These are phyloP conservation scores for Perognathus longimembris DNA, from an alignment of 2,113 vertebrate species.

Conservation along the genomic window DNA sequence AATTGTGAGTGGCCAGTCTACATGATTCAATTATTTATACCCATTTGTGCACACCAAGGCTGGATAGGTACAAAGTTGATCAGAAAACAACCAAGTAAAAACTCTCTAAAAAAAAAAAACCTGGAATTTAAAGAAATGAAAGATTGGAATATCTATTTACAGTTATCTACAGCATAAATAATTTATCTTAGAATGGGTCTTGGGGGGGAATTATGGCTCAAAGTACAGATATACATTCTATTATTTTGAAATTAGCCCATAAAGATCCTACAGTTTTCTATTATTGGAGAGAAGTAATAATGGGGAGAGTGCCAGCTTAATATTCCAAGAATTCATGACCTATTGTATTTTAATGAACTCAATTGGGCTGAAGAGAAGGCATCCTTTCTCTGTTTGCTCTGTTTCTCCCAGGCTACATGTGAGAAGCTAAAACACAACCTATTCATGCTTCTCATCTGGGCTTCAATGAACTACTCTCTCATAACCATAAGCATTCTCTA, in stretches of 20 bases:
- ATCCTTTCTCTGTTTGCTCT: background rate
- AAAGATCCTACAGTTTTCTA: background rate
- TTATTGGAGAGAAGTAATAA: background rate
- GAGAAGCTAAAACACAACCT: background rate
- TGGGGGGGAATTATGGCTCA: background rate
- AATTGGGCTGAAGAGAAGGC: background rate
- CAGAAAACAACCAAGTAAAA: background rate
- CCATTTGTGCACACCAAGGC: background rate
- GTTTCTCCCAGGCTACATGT: background rate
- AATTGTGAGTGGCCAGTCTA: background rate
- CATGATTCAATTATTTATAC: background rate
- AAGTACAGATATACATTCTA: background rate
- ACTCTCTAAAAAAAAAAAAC: background rate
- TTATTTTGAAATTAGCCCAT: background rate
- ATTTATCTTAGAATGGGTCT: background rate
- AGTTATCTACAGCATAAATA: constrained; percentile 29
- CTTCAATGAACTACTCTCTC: background rate
- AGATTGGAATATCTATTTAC: background rate
- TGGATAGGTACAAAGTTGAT: background rate
- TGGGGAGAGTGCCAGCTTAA: background rate
- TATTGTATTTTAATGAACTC: background rate
- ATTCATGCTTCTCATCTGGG: background rate
- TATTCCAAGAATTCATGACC: background rate
- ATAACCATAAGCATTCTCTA: background rate
- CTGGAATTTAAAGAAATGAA: constrained; percentile 13